Evolutionary conservation across 2,797 vertebrate species (phyloP), one percentile per base, ranked within the genome.

Genomic region (Philypnodon macrostomus): DNA sequence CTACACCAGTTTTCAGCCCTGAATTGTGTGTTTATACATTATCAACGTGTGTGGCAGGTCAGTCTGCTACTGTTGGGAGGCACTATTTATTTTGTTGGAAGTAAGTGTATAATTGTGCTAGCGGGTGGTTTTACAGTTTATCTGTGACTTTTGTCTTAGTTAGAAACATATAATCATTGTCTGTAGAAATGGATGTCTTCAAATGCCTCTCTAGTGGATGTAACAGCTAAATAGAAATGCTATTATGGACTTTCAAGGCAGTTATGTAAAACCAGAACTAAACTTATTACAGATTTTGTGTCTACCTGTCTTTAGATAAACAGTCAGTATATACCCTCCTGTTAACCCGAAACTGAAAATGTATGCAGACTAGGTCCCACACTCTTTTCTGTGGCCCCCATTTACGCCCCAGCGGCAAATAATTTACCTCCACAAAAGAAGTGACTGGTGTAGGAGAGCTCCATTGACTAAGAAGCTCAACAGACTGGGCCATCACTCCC

Each of bases 361-460:
- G 67, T 66, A 66, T 75, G 67, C 79, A 67, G 67, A 66, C 63
- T 51, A 19, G 24, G 51, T 67, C 67, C 63, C 56, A 56, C 53
- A 67, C 56, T 60, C 70, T 72, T 80, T 82, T 75, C 67, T 72
- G 61, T 58, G 46, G 51, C 35, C 40, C 67, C 75, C 63, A 87
- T 62, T 73, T 78, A 79, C 77, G 60, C 70, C 67, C 73, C 71
- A 71, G 78, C 77, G 63, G 73, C 63, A 78, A 86, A 87, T 81
- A 83, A 87, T 84, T 90, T 81, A 80, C 54, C 55, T 17, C 53
- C 70, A 89, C 88, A 89, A 86, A 87, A 73, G 83, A 72, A 21
- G 47, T 62, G 77, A 81, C 85, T 79, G 82, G 58, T 81, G 66
- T 46, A 58, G 75, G 65, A 64, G 33, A 60, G 67, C 67, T 70